phyloP scores from a whole-genome alignment of 2,797 vertebrate genomes.

The Urocyon cinereoargenteus region DNA sequence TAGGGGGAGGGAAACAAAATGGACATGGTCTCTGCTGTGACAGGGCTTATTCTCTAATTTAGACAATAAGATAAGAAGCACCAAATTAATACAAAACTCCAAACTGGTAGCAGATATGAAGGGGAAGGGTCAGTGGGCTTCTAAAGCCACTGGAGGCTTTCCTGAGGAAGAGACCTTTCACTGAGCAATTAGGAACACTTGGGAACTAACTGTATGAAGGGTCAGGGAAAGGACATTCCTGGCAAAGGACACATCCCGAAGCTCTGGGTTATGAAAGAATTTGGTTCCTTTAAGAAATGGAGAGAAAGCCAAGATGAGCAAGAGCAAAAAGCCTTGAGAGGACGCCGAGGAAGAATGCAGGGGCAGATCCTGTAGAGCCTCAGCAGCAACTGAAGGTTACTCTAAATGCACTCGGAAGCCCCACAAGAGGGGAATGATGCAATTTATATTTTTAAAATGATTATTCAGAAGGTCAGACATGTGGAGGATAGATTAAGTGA shows the following conservation, averaged over 20 bases:
- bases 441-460: background rate
- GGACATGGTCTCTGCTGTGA: background rate
- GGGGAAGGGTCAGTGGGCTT: background rate
- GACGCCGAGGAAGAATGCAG: background rate
- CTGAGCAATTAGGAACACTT: constrained; percentile 32
- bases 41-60: background rate
- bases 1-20: background rate
- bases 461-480: background rate
- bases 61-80: constrained; percentile 19
- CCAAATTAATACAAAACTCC: background rate
- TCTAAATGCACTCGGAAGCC: background rate
- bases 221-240: background rate
- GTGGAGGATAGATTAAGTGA: background rate
- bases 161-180: constrained; percentile 4
- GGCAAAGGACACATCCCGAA: background rate
- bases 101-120: background rate
- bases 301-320: background rate
- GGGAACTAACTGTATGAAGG: background rate
- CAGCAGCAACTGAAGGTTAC: background rate
- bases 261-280: background rate
- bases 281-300: background rate
- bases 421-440: background rate
- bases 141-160: background rate
- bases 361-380: background rate
- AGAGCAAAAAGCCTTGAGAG: background rate